Conservation (phyloP, 1,140 invertebrate genomes). For the Rhynchophorus ferrugineus region DNA sequence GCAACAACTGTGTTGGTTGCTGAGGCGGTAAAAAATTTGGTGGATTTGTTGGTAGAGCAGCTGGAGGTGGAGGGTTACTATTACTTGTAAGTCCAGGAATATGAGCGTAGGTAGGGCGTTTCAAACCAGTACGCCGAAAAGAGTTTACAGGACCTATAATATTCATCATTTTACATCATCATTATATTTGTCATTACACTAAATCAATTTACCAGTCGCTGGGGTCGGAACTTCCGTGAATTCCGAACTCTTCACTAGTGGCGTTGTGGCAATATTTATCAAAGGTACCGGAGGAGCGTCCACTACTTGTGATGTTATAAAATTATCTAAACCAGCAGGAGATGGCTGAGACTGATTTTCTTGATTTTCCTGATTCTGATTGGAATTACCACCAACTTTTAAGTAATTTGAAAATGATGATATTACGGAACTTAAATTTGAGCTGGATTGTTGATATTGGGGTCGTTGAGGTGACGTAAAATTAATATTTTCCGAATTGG, state of each 20-base stretch:
- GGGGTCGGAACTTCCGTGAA: not conserved
- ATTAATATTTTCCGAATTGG: not conserved
- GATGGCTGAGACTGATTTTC: conserved; percentile 7
- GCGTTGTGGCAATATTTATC: conserved; percentile 13
- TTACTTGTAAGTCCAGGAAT: conserved; percentile 36
- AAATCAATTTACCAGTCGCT: too few relatives aligned
- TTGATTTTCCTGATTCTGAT: not conserved
- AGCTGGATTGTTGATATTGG: conserved; percentile 1
- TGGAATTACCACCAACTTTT: conserved; percentile 6
- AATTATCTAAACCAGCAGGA: conserved; percentile 18
- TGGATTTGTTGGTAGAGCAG: conserved; percentile 5
- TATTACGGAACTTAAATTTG: conserved; percentile 25
- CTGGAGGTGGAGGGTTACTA: conserved; percentile 4
- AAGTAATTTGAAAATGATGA: conserved; percentile 29
- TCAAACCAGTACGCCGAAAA: conserved; percentile 33
- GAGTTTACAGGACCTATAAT: conserved; percentile 25
- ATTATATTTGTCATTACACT: too few relatives aligned
- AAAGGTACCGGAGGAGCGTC: conserved; percentile 23
- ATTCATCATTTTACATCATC: not conserved
- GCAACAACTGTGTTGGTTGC: conserved; percentile 1
- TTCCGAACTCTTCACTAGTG: not conserved
- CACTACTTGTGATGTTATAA: conserved; percentile 9
- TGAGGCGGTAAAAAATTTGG: conserved; percentile 6
- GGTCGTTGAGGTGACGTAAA: not conserved
- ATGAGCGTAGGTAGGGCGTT: conserved; percentile 39